Percentiles rank a stretch among this genome's conserved stretches.
phyloP scores from a whole-genome alignment of 2,888 invertebrate species.

The Itoplectis maculator region DNA sequence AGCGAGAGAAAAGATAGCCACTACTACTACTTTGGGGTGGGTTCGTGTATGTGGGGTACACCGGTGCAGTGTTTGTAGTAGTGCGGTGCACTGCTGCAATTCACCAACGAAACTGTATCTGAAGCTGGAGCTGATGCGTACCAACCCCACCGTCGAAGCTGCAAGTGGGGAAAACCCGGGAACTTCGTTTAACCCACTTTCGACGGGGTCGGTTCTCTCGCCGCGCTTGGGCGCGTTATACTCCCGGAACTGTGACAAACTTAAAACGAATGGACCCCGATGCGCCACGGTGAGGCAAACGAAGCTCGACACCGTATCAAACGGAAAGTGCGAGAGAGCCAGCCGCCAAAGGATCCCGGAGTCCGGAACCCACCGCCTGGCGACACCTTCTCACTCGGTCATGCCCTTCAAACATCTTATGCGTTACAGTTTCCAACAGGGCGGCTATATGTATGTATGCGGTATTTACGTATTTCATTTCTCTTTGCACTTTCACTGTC shows the following conservation, averaged over 20 bases:
- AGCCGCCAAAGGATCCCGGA: conserved; percentile 52
- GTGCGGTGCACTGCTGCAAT: conserved; percentile 37
- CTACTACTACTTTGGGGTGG: conserved; percentile 15
- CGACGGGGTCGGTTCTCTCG: conserved; percentile 57
- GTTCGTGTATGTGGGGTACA: background rate
- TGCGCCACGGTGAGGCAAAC: conserved; percentile 52
- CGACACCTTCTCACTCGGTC: conserved; percentile 53
- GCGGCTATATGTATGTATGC: conserved; percentile 4
- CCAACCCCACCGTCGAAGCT: conserved; percentile 56
- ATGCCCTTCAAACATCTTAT: conserved; percentile 32
- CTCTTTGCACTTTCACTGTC: conserved; percentile 56
- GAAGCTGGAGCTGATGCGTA: conserved; percentile 35
- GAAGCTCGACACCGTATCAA: conserved; percentile 60
- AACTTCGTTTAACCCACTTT: conserved; percentile 82
- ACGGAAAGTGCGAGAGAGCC: conserved; percentile 46
- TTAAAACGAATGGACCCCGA: conserved; percentile 72
- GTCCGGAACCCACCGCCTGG: conserved; percentile 27
- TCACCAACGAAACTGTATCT: conserved; percentile 36
- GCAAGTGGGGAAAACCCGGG: conserved; percentile 56
- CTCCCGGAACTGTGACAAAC: conserved; percentile 75
- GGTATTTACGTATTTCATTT: conserved; percentile 49
- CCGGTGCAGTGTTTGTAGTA: conserved; percentile 36
- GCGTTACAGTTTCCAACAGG: conserved; percentile 33
- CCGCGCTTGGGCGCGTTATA: conserved; percentile 43
- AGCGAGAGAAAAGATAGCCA: conserved; percentile 27